These are phyloP conservation scores for Imbricaverruca yamaguchii DNA, from an alignment of 2,888 invertebrate species.

Conservation along the genomic window DNA sequence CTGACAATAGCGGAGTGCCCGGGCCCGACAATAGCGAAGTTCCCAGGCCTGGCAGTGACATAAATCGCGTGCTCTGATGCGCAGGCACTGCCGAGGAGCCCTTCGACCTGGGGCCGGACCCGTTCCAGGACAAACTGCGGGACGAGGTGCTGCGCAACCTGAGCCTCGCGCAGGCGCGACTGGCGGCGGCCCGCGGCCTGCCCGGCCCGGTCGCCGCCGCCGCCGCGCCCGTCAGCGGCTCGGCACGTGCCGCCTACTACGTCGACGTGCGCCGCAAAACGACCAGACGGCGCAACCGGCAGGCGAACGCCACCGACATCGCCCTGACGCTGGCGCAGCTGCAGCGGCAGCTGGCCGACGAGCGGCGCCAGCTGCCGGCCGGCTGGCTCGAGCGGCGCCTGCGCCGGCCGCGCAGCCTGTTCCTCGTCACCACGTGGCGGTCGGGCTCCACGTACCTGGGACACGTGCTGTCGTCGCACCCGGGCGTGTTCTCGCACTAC, in stretches of 20 bases:
- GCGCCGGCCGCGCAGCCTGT: constrained; percentile 42
- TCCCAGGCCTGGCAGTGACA: too few species aligned
- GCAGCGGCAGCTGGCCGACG: constrained; percentile 25
- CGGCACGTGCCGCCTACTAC: constrained; percentile 11
- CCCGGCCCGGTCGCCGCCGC: constrained; percentile 21
- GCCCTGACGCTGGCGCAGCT: constrained; percentile 26
- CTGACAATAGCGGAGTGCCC: too few species aligned
- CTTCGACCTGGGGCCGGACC: constrained; percentile 11
- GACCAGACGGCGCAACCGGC: neutral
- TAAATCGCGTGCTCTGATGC: too few species aligned
- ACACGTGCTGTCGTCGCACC: constrained; percentile 34
- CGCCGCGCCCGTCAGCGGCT: constrained; percentile 26
- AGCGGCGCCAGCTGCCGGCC: constrained; percentile 63
- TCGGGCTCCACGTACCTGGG: constrained; percentile 34
- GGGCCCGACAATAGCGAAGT: too few species aligned
- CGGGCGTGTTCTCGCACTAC: constrained; percentile 36
- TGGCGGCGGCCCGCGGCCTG: constrained; percentile 1
- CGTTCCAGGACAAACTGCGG: neutral
- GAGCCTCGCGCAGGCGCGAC: neutral
- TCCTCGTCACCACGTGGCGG: constrained; percentile 34
- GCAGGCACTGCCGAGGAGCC: neutral
- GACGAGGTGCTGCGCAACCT: constrained; percentile 2
- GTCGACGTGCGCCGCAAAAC: constrained; percentile 10
- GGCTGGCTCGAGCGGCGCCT: constrained; percentile 56
- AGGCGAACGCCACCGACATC: constrained; percentile 28